Evolutionary conservation across 2,888 invertebrate species (phyloP), one percentile per base, ranked within the genome.

Genomic region (Chelonus formosanus): DNA sequence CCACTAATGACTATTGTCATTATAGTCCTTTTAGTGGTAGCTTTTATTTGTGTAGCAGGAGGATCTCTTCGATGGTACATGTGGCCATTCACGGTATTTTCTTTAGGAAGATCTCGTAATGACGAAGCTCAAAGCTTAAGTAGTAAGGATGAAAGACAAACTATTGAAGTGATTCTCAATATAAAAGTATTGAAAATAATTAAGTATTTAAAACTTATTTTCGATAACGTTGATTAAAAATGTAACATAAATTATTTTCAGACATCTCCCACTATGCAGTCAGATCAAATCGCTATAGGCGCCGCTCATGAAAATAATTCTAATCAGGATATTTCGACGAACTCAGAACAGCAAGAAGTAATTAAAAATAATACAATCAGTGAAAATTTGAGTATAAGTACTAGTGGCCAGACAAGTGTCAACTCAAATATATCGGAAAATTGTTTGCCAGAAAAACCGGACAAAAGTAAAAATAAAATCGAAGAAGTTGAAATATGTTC

Each of bases 21-120:
- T 5, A 70, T 71, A 5, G 0, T 63, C 43, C 6, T 69, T 8
- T 43, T 76, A 34, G 35, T 68, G 48, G 34, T 70, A 10, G 10
- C 44, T 8, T 4, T 71, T 10, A 7, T 71, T 35, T 10, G 65
- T 52, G 20, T 71, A 8, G 34, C 62, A 32, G 77, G 80, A 4
- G 75, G 74, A 35, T 73, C 75, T 1, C 8, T 79, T 20, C 71
- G 70, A 44, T n/a, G 80, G 5, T 74, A 69, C 34, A 6, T 79
- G 0, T 78, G 78, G 5, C 77, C 78, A 8, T 65, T 80, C 3
- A 69, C 74, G 5, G 64, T 62, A 3, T 65, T 79, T n/a, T 69
- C 67, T n/a, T 55, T 76, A 20, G 43, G 50, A 44, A 47, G 70
- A 61, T 32, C 44, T 4, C 20, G 20, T 20, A 20, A 20, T 20